Evolutionary conservation across 1,140 invertebrate genomes (phyloP), one percentile per base, ranked within the genome.

Genomic region (Hycleus phaleratus): DNA sequence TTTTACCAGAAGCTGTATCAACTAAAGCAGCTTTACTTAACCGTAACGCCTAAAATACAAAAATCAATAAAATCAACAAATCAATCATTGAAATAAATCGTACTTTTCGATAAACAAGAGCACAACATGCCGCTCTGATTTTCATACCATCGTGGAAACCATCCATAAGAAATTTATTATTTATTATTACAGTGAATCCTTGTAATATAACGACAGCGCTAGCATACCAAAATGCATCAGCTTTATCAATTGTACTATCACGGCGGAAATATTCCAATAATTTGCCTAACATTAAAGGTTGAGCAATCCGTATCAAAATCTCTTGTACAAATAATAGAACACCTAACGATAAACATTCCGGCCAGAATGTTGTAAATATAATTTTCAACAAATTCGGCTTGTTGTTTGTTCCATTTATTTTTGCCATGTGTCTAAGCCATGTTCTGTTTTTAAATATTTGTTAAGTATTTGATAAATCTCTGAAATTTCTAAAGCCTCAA

Each of bases 1-100:
- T 84, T 75, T 93, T 90, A 0, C 91, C 91, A 2, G 85, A 82
- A 5, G 90, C 88, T 1, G 88, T 89, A 60, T 88, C 81, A 0
- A 83, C 83, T 24, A 93, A 63, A 0, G 90, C 84, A 0, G 79
- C 82, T 50, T 77, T 77, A 58, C 81, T 86, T 2, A 88, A 66
- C 6, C 77, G 75, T 3, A 86, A 70, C 0, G 83, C 76, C 81
- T 72, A 18, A 38, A 54, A 46, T 45, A 53, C 18, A 53, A 26
- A 12, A 40, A 10, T 47, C 24, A 32, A 32, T 32, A 32, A 32
- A 32, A 32, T 5, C 4, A 7, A 32, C 32, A 32, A 7, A 7
- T 32, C 7, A 32, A 39, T 62, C 51, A 64, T 18, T 18, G 18
- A 18, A 18, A 18, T 18, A 18, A 18, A 18, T 18, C 18, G 18